Evolutionary conservation across 1,140 invertebrate genomes (phyloP).

Genomic region (Triops longicaudatus): DNA sequence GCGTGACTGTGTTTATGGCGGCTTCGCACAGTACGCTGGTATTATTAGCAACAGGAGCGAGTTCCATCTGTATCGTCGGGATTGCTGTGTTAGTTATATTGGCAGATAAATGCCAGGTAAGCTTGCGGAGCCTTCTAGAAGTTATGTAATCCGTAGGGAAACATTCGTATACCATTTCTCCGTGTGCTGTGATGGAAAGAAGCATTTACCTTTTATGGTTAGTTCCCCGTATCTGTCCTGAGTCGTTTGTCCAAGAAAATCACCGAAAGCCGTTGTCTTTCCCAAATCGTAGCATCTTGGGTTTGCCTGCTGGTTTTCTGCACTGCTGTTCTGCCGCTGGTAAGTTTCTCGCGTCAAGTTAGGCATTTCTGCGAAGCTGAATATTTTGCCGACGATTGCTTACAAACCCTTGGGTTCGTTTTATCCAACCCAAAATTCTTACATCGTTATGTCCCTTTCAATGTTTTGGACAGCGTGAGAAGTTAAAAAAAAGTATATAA

Average conservation of each 20-base stretch:
- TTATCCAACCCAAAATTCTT: too few species aligned
- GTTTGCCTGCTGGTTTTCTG: conserved; percentile 28
- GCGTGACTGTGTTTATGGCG: not conserved
- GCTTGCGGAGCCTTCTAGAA: conserved; percentile 13
- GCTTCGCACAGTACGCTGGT: conserved; percentile 15
- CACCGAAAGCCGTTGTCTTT: conserved; percentile 22
- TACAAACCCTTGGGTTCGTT: not conserved
- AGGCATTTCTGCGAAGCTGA: not conserved
- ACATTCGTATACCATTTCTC: conserved; percentile 15
- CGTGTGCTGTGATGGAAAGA: not conserved
- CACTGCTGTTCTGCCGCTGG: conserved; percentile 28
- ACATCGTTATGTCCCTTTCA: too few species aligned
- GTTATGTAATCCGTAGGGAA: conserved; percentile 21
- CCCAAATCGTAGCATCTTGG: conserved; percentile 30
- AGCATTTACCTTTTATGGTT: not conserved
- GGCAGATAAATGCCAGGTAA: conserved; percentile 33
- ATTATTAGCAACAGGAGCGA: conserved; percentile 18
- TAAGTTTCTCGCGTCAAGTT: conserved; percentile 23
- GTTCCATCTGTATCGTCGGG: not conserved
- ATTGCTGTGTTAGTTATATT: conserved; percentile 33
- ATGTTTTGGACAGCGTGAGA: too few species aligned
- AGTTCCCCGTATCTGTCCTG: not conserved
- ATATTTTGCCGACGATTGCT: not conserved
- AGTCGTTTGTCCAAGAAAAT: conserved; percentile 3
- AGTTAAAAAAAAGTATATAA: too few species aligned